phyloP scores from a whole-genome alignment of 1,140 invertebrate species.

The Argopecten irradians region DNA sequence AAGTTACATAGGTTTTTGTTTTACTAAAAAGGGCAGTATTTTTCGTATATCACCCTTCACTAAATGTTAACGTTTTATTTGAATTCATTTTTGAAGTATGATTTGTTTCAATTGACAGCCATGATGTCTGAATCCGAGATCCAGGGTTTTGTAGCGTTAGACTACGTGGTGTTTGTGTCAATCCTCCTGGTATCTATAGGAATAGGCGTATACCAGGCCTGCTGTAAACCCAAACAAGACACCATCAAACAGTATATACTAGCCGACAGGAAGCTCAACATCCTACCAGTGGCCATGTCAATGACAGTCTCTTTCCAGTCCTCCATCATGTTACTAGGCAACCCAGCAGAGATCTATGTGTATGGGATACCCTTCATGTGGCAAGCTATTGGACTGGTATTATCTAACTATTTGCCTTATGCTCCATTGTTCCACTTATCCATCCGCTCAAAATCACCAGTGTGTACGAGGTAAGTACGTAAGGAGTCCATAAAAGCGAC shows the following conservation, averaged over 20 bases:
- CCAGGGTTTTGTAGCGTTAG: conserved; percentile 47
- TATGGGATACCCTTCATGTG: conserved; percentile 45
- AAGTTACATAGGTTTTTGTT: no score
- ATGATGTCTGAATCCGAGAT: background rate
- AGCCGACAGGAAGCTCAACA: conserved; percentile 51
- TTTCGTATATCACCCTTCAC: no score
- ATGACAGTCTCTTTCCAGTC: conserved; percentile 66
- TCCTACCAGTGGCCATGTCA: conserved; percentile 62
- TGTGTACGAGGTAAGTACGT: conserved; percentile 89
- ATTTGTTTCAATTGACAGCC: background rate
- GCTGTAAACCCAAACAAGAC: conserved; percentile 49
- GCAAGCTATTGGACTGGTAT: conserved; percentile 67
- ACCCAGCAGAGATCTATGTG: conserved; percentile 57
- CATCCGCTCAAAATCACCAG: conserved; percentile 90
- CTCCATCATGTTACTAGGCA: conserved; percentile 62
- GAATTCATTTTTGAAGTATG: no score
- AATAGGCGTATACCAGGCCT: conserved; percentile 64
- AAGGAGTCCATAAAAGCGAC: no score
- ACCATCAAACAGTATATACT: conserved; percentile 58
- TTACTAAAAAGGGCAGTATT: no score
- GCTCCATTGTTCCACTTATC: conserved; percentile 92
- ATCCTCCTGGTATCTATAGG: conserved; percentile 58
- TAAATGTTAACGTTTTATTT: no score
- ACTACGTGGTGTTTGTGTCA: conserved; percentile 65
- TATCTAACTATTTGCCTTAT: conserved; percentile 87